These are phyloP conservation scores for Lagopus muta DNA, from an alignment of 2,113 vertebrate species.

Conservation along the genomic window DNA sequence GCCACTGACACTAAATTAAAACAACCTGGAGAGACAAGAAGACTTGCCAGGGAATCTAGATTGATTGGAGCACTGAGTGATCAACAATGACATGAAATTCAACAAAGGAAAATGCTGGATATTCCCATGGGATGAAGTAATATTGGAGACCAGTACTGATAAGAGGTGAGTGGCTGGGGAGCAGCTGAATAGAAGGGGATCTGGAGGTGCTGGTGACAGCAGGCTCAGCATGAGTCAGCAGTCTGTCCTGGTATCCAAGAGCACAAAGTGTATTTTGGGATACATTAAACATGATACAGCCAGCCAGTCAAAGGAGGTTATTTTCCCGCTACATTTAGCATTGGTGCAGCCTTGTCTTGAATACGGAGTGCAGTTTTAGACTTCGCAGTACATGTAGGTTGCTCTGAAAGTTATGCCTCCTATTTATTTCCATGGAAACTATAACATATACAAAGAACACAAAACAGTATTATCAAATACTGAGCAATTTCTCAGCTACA, in stretches of 20 bases:
- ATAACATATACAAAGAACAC: too few species aligned
- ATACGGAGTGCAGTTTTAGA: not conserved
- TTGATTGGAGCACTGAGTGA: not conserved
- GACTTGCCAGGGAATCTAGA: not conserved
- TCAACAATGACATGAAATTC: not conserved
- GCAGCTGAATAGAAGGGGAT: not conserved
- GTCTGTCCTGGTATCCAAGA: not conserved
- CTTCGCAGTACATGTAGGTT: too few species aligned
- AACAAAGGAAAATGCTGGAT: not conserved
- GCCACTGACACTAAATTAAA: too few species aligned
- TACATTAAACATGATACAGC: not conserved
- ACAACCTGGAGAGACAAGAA: not conserved
- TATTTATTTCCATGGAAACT: too few species aligned
- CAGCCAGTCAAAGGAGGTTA: not conserved
- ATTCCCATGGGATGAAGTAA: not conserved
- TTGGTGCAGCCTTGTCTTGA: not conserved
- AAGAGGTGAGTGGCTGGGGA: not conserved
- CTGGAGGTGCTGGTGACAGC: not conserved
- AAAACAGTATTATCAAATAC: too few species aligned
- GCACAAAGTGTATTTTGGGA: not conserved
- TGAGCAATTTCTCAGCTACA: too few species aligned
- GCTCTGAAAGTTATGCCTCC: too few species aligned
- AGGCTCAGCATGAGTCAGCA: not conserved
- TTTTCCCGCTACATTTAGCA: not conserved
- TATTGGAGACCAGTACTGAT: not conserved